These are phyloP conservation scores for Stramonita haemastoma DNA, from an alignment of 2,888 invertebrate species.

Conservation along the genomic window DNA sequence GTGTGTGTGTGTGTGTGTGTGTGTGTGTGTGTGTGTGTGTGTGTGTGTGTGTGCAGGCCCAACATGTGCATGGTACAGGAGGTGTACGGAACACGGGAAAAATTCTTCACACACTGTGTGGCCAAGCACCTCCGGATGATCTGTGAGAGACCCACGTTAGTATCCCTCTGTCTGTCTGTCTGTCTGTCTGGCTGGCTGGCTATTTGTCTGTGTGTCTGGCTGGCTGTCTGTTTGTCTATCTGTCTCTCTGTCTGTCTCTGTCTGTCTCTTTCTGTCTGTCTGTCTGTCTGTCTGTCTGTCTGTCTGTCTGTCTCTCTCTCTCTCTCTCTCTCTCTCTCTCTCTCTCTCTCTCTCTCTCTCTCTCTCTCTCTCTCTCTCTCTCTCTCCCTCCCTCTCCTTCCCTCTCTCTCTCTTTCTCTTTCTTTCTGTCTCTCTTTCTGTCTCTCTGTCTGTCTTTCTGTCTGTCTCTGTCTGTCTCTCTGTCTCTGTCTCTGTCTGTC, in stretches of 20 bases:
- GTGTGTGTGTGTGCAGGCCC: conserved; percentile 54
- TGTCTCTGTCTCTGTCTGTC: not conserved
- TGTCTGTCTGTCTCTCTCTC: not conserved
- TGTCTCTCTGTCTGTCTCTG: not conserved
- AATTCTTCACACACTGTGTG: conserved; percentile 65
- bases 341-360: not conserved
- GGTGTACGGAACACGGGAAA: conserved; percentile 61
- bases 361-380: not conserved
- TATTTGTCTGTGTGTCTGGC: not conserved
- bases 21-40: no score
- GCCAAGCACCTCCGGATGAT: conserved; percentile 60
- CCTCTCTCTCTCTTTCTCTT: not conserved
- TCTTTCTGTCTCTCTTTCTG: not conserved
- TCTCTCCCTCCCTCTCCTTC: not conserved
- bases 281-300: not conserved
- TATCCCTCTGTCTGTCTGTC: conserved; percentile 13
- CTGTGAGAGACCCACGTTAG: conserved; percentile 69
- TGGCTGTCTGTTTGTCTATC: not conserved
- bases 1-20: no score
- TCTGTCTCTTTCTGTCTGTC: not conserved
- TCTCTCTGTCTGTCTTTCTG: not conserved
- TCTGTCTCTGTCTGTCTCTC: not conserved
- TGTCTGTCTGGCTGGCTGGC: not conserved
- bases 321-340: not conserved
- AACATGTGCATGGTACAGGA: conserved; percentile 71